Base-by-base conservation (phyloP, 2,888 invertebrate genomes). In the Epirrita christyi region DNA sequence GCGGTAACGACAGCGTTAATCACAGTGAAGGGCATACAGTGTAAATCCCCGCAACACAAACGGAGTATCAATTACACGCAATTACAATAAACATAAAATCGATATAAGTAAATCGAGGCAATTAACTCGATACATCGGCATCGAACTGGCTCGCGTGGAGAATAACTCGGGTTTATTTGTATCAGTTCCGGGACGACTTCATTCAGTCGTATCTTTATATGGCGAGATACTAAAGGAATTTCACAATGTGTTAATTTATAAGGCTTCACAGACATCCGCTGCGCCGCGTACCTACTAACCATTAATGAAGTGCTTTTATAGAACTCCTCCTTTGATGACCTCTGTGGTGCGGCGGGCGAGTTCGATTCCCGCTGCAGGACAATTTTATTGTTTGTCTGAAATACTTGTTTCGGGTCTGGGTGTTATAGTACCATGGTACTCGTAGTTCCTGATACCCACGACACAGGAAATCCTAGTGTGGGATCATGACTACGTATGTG, bases 131-230 rank as follows among this genome's bases (percentile, higher is more conserved):
- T 69, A 61, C 55, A 47, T 55, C 44, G 58, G 29, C 28, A 55
- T 34, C 37, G 40, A 43, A 28, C 46, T 44, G 59, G 47, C 42
- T 43, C 51, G 53, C 55, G 46, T 40, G 50, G 50, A 55, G 63
- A 50, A 64, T 69, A 27, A 34, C 34, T 70, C 71, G 76, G 72
- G 51, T 42, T 34, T n/a, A 38, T 51, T 60, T 54, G 55, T 58
- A 55, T 41, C 46, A 37, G 51, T 55, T 46, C 71, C 79, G 81
- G 80, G 80, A 80, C 74, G 72, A 71, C 71, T 78, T 80, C 80
- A 76, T 83, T 78, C 73, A 78, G 78, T 77, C 77, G 2, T 21
- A 21, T 21, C 47, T 44, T n/a, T 44, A 13, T 32, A 50, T 34
- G 14, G 42, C 34, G 38, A 38, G 21, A 7, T n/a, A 40, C 10